A percentile compares a stretch with the other conserved stretches of the same genome.
These are phyloP conservation scores for Gonatopus flavifemur DNA, from an alignment of 1,140 invertebrate species.

Conservation along the genomic window DNA sequence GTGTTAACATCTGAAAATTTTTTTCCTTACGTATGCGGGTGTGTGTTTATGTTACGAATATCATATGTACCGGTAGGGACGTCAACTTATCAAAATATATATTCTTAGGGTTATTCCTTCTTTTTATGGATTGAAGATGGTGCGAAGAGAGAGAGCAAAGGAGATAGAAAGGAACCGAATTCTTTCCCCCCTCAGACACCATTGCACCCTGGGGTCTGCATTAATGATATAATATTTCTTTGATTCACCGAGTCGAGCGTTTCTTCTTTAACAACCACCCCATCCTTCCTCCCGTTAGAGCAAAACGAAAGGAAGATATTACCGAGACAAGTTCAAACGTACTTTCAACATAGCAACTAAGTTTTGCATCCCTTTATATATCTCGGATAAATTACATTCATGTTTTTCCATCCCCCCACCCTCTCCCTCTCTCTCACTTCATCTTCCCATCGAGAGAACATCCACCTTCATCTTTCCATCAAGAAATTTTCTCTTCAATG, in stretches of 20 bases:
- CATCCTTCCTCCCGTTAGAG: background rate
- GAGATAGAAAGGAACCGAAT: background rate
- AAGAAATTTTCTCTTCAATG: too few relatives aligned
- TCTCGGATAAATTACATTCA: conserved; percentile 45
- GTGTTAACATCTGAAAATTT: too few relatives aligned
- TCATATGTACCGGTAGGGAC: too few relatives aligned
- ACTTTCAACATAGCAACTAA: conserved; percentile 31
- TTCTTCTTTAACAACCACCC: conserved; percentile 36
- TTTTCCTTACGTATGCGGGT: too few relatives aligned
- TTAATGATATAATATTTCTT: conserved; percentile 52
- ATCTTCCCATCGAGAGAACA: conserved; percentile 4
- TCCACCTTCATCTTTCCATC: too few relatives aligned
- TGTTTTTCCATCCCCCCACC: conserved; percentile 19
- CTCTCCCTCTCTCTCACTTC: conserved; percentile 13
- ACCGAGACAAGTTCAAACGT: conserved; percentile 39
- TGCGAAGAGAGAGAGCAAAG: background rate
- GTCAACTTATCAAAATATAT: conserved; percentile 51
- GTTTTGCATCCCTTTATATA: conserved; percentile 43
- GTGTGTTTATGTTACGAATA: too few relatives aligned
- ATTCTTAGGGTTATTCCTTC: conserved; percentile 5
- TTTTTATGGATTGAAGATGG: conserved; percentile 3
- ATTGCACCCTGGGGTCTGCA: conserved; percentile 42
- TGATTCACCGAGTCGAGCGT: conserved; percentile 37
- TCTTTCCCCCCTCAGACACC: conserved; percentile 24
- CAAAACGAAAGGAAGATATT: background rate